Evolutionary conservation across 2,888 invertebrate genomes (phyloP), one percentile per base, ranked within the genome.

Genomic region (Diarsia rubi): DNA sequence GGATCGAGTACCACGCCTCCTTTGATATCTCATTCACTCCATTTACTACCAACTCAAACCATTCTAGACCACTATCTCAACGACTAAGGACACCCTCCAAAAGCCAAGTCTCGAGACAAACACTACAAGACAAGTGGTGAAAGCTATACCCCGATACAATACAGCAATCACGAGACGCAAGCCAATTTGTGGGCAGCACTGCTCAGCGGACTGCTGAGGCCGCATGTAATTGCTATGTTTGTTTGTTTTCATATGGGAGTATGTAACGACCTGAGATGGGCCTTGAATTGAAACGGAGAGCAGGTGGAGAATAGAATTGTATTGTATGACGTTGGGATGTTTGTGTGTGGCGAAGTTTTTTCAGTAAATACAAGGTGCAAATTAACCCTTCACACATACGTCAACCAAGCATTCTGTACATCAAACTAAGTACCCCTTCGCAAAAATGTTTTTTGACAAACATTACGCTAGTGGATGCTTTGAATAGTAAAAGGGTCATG

Each of bases 181-280:
- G 86, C 81, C 87, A 87, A 88, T 88, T 87, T 87, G 88, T 70
- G 88, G 75, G 52, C 70, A 75, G 75, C 78, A 87, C 83, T 82
- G 84, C 79, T 77, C 81, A 77, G 73, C 69, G 71, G 69, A 63
- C 71, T 74, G 64, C n/a, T 71, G 69, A 63, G 73, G 66, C 70
- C 54, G 62, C 44, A 37, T 60, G 79, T 87, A 87, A 87, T 86
- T 86, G 87, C 77, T 76, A 64, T 74, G 81, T 81, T 85, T 82
- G 87, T 76, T 84, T 84, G 80, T 87, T 87, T 81, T 79, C 72
- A 84, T 79, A 79, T 69, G 74, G 67, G 73, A 78, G 73, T 72
- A 62, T 31, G 73, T 70, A 71, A 82, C 76, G 59, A 62, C 37
- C 54, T 45, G 42, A 67, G 66, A 73, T 75, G 52, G 78, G 21